Evolutionary conservation across 2,113 vertebrate genomes (phyloP).

Genomic region (Hippolais icterina): DNA sequence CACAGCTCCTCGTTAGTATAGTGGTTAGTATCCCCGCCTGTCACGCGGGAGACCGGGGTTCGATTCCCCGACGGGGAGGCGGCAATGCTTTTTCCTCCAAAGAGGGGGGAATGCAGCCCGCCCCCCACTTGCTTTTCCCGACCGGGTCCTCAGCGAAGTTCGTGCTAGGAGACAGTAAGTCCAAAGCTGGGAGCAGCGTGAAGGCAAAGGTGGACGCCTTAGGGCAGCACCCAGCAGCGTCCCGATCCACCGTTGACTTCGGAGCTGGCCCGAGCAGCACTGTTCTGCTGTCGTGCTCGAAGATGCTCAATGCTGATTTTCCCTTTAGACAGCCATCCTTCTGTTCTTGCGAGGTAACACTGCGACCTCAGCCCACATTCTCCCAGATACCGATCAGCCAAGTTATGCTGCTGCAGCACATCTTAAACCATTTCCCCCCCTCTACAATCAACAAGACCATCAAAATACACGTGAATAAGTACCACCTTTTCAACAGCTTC

Average conservation of each 20-base stretch:
- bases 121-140: rapidly evolving
- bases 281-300: rapidly evolving
- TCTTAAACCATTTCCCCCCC: not conserved
- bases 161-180: rapidly evolving
- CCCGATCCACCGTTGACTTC: rapidly evolving
- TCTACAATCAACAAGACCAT: not conserved
- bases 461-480: not conserved
- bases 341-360: rapidly evolving
- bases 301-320: rapidly evolving
- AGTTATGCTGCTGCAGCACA: not conserved
- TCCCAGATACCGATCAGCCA: not conserved
- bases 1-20: conserved; percentile 29
- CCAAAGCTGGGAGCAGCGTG: rapidly evolving
- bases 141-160: rapidly evolving
- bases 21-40: conserved; percentile 65
- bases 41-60: conserved; percentile 59
- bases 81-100: rapidly evolving
- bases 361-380: not conserved
- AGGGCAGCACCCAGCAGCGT: rapidly evolving
- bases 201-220: rapidly evolving
- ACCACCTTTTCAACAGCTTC: not conserved
- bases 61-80: conserved; percentile 25
- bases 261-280: rapidly evolving
- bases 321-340: not conserved
- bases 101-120: rapidly evolving